Conservation (phyloP, 1,140 invertebrate genomes). For the Neodiprion pinetum region DNA sequence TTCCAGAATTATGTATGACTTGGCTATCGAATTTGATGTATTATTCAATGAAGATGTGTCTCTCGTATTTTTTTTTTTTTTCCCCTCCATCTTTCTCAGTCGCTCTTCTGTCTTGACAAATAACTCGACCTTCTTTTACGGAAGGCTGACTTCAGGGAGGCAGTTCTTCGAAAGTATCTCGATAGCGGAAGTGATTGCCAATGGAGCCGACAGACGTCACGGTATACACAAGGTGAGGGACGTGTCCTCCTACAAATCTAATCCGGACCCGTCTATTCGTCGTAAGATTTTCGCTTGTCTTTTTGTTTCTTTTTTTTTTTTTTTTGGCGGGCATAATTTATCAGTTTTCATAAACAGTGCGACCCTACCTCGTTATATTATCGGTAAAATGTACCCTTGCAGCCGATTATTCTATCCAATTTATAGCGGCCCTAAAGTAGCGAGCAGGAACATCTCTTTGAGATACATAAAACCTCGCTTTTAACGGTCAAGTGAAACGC, state of each 20-base stretch:
- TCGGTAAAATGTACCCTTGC: no score
- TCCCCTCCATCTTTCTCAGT: neutral
- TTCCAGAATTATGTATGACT: neutral
- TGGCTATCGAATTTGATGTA: neutral
- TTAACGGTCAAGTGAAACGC: no score
- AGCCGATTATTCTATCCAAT: no score
- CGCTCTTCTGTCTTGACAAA: neutral
- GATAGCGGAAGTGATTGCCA: conserved; percentile 3
- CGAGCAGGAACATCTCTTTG: no score
- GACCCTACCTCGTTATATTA: no score
- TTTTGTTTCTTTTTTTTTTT: neutral
- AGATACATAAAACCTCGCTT: no score
- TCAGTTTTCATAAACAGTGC: no score
- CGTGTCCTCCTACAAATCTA: neutral
- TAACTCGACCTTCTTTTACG: neutral
- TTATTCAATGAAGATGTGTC: neutral
- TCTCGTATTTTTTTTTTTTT: neutral
- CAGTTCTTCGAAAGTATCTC: neutral
- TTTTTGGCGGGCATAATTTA: no score
- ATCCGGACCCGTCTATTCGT: neutral
- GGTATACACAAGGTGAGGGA: neutral
- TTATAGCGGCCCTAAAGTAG: no score
- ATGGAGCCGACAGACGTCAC: neutral
- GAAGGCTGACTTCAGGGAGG: neutral
- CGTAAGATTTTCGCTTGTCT: neutral